Conservation (phyloP, 92 coral and sea anemone species). For the Palythoa grandiflora region DNA sequence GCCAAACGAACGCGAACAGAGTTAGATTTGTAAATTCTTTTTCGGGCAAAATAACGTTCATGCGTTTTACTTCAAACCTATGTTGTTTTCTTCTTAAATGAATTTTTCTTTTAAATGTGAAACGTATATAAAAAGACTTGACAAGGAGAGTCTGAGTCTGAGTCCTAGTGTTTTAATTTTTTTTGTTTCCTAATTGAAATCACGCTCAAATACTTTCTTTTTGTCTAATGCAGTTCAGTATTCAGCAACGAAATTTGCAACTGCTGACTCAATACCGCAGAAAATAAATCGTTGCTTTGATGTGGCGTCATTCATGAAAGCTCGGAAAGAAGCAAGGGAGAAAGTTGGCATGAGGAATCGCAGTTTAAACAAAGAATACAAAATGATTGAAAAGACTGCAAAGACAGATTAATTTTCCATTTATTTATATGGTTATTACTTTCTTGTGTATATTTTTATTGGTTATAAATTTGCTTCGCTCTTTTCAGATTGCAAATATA, state of each 20-base stretch:
- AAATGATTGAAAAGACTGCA: constrained; percentile 31
- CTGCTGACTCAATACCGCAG: background rate
- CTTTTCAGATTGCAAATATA: background rate
- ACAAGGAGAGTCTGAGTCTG: background rate
- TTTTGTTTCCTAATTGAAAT: background rate
- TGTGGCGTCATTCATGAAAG: constrained; percentile 50
- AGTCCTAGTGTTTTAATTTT: background rate
- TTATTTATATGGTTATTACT: background rate
- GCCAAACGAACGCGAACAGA: too few relatives aligned
- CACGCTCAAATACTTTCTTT: background rate
- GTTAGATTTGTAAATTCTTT: too few relatives aligned
- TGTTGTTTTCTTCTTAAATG: too few relatives aligned
- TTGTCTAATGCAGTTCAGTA: constrained; percentile 2
- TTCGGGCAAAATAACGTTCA: too few relatives aligned
- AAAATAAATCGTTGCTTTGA: constrained; percentile 16
- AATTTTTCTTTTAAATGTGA: background rate
- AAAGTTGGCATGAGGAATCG: constrained; percentile 18
- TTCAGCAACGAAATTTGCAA: constrained; percentile 1
- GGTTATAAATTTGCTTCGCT: background rate
- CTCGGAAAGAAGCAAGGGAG: constrained; percentile 50
- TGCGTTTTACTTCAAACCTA: too few relatives aligned
- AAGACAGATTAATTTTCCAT: constrained; percentile 9
- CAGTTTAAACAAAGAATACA: constrained; percentile 19
- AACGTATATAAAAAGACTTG: background rate
- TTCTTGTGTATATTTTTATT: background rate